These are phyloP conservation scores for Cephalopholis sonnerati DNA, from an alignment of 2,113 vertebrate species.

Conservation along the genomic window DNA sequence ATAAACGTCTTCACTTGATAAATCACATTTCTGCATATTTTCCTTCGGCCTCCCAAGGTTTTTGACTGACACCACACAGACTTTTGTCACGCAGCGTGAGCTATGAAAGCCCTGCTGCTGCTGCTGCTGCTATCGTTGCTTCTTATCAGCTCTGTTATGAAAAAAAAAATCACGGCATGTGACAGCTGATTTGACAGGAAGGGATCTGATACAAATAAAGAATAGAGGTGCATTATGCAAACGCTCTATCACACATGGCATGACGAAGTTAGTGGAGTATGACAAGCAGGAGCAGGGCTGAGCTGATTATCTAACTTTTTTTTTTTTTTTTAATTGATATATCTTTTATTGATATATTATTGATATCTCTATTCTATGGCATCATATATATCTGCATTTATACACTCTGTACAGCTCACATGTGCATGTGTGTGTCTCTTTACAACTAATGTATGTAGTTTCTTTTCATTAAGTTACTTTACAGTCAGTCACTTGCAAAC, in stretches of 20 bases:
- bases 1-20: constrained; percentile 51
- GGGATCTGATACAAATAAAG: constrained; percentile 76
- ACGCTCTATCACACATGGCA: constrained; percentile 62
- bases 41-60: constrained; percentile 40
- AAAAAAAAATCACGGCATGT: constrained; percentile 63
- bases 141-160: constrained; percentile 74
- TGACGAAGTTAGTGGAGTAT: constrained; percentile 37
- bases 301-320: background rate
- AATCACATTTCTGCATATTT: constrained; percentile 64
- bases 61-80: constrained; percentile 53
- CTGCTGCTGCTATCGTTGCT: constrained; percentile 53
- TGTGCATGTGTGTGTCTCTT: background rate
- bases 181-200: constrained; percentile 78
- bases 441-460: background rate
- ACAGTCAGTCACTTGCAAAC: background rate
- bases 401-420: background rate
- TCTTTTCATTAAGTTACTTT: background rate
- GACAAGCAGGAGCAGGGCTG: constrained; percentile 9
- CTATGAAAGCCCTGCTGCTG: constrained; percentile 62
- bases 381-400: background rate
- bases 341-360: background rate
- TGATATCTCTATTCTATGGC: background rate
- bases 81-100: constrained; percentile 63
- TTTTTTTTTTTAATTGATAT: background rate
- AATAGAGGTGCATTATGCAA: constrained; percentile 53